Percentiles rank a stretch among this genome's conserved stretches.
These are phyloP conservation scores for Patella vulgata DNA, from an alignment of 1,140 invertebrate genomes.

Conservation along the genomic window DNA sequence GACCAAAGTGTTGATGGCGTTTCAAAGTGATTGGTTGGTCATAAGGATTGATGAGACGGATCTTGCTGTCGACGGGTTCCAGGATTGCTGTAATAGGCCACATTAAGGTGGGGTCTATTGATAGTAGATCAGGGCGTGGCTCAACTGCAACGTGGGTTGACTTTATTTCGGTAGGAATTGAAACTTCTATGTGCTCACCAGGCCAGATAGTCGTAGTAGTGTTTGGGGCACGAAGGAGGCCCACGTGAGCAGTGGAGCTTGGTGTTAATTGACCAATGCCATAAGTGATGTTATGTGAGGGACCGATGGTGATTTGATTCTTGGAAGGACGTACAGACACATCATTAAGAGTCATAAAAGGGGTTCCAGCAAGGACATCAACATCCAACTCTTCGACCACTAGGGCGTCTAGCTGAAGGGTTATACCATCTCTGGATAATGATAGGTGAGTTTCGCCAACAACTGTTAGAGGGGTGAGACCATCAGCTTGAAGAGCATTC, in stretches of 20 bases:
- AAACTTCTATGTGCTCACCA: constrained; percentile 11
- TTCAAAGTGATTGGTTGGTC: constrained; percentile 11
- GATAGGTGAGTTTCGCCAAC: constrained; percentile 7
- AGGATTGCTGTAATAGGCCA: constrained; percentile 13
- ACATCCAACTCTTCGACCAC: constrained; percentile 26
- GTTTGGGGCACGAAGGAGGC: too few relatives aligned
- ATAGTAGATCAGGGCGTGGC: constrained; percentile 7
- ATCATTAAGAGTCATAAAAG: constrained; percentile 24
- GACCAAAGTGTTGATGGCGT: constrained; percentile 32
- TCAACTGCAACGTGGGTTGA: constrained; percentile 19
- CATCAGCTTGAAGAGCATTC: background rate
- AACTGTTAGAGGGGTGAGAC: background rate
- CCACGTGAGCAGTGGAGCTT: too few relatives aligned
- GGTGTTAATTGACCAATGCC: too few relatives aligned
- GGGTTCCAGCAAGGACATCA: constrained; percentile 16
- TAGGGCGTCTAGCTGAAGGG: constrained; percentile 13
- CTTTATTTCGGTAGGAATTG: background rate
- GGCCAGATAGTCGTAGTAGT: too few relatives aligned
- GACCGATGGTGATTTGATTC: constrained; percentile 10
- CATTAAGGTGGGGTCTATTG: background rate
- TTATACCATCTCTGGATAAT: background rate
- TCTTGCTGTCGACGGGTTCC: constrained; percentile 11
- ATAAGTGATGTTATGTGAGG: background rate
- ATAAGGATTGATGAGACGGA: constrained; percentile 30
- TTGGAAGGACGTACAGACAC: constrained; percentile 20